Evolutionary conservation across 1,140 invertebrate genomes (phyloP), one percentile per base, ranked within the genome.

Genomic region (Zophobas morio): DNA sequence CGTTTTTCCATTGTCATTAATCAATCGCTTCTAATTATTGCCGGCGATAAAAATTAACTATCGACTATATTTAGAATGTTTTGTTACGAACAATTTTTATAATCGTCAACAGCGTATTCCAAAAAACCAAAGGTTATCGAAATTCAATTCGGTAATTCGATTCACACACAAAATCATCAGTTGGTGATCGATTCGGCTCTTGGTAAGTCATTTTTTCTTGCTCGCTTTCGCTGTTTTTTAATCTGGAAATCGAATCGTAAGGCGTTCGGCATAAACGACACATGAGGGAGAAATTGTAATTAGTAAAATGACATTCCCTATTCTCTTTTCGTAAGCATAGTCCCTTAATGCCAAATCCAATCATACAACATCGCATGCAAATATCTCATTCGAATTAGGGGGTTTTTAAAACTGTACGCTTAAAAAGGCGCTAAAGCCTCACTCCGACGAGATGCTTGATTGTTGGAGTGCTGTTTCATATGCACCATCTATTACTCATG

Each of bases 211-310:
- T 35, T 40, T 6, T 20, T 20, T 20, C 20, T 20, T 20, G 20
- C 1, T 40, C 4, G 63, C 1, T 70, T 70, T 46, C 40, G 54
- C 6, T 39, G 71, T 77, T 79, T 79, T 77, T 77, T 79, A 79
- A 79, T 79, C 71, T 77, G 40, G 34, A 72, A 77, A 80, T 80
- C 78, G 71, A 74, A 80, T 77, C 51, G 76, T 74, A 80, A 77
- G 76, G 75, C 75, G 73, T 77, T 77, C 42, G 42, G 42, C 37
- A 70, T 74, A 75, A 80, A 80, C 76, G 76, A 75, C 73, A 77
- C 78, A 74, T 77, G 60, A 77, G 78, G 78, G 78, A 80, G 60
- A 54, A 39, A 80, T 80, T 77, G 74, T 77, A 80, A 80, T 80
- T 80, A 80, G 78, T 77, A 77, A 77, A 80, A 80, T 80, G 75